Percentiles rank a stretch among this genome's conserved stretches.
Conservation (phyloP, 2,113 vertebrate species). For the Syrmaticus mikado region DNA sequence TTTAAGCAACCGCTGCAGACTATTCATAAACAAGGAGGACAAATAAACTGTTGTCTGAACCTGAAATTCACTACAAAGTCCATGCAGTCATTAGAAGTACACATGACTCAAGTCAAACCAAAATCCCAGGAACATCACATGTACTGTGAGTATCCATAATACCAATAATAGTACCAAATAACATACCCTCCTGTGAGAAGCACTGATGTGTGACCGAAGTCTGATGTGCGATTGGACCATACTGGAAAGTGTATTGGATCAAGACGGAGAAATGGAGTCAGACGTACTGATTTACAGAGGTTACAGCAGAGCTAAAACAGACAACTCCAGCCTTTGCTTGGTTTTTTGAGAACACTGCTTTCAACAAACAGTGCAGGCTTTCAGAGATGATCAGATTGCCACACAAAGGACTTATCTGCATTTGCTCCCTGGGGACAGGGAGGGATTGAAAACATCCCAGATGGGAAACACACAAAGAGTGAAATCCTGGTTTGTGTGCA, state of each 20-base stretch:
- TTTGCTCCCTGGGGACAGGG: not conserved
- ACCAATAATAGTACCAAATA: not conserved
- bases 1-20: not conserved
- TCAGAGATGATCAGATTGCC: not conserved
- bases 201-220: no score
- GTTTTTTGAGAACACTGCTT: not conserved
- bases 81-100: not conserved
- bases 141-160: not conserved
- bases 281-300: not conserved
- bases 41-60: not conserved
- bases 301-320: not conserved
- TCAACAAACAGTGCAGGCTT: not conserved
- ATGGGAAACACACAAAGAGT: not conserved
- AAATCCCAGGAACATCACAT: not conserved
- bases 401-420: not conserved
- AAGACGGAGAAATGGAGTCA: not conserved
- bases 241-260: not conserved
- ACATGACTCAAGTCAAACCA: not conserved
- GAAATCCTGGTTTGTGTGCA: not conserved
- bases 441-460: not conserved
- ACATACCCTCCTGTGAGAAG: not conserved
- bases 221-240: not conserved
- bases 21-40: not conserved
- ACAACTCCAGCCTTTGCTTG: not conserved
- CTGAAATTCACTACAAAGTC: not conserved